Evolutionary conservation across 2,797 vertebrate genomes (phyloP).

Genomic region (Sebastes aleutianus): DNA sequence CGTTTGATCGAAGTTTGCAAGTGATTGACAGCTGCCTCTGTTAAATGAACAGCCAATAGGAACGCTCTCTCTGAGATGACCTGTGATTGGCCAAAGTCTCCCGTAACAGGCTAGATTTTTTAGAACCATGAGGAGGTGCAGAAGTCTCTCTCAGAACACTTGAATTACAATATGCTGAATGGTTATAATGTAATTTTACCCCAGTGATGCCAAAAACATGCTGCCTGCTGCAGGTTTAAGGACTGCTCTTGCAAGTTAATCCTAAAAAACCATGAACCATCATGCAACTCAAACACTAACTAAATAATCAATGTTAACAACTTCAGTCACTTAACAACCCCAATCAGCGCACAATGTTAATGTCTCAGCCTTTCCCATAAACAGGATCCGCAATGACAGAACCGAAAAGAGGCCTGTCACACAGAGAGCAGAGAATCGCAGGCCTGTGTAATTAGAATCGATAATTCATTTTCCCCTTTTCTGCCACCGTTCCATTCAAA

Average conservation of each 20-base stretch:
- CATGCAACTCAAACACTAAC: slow-evolving; percentile 53
- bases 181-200: no score
- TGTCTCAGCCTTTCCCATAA: slow-evolving; percentile 56
- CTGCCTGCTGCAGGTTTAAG: background rate
- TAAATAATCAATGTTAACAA: slow-evolving; percentile 68
- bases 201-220: no score
- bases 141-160: no score
- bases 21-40: no score
- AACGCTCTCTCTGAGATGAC: no score
- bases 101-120: no score
- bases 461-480: slow-evolving; percentile 83
- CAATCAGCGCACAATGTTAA: slow-evolving; percentile 54
- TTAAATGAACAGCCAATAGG: no score
- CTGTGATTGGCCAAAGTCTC: no score
- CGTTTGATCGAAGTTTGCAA: no score
- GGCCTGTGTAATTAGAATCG: slow-evolving; percentile 81
- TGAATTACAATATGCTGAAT: no score
- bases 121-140: no score
- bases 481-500: slow-evolving; percentile 80
- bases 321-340: slow-evolving; percentile 56
- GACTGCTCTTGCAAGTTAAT: slow-evolving; percentile 12
- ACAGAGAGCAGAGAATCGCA: slow-evolving; percentile 52
- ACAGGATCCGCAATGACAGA: slow-evolving; percentile 58
- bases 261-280: slow-evolving; percentile 22
- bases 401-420: slow-evolving; percentile 55